Base-by-base conservation (phyloP, 2,113 vertebrate genomes). In the Pluvialis apricaria region DNA sequence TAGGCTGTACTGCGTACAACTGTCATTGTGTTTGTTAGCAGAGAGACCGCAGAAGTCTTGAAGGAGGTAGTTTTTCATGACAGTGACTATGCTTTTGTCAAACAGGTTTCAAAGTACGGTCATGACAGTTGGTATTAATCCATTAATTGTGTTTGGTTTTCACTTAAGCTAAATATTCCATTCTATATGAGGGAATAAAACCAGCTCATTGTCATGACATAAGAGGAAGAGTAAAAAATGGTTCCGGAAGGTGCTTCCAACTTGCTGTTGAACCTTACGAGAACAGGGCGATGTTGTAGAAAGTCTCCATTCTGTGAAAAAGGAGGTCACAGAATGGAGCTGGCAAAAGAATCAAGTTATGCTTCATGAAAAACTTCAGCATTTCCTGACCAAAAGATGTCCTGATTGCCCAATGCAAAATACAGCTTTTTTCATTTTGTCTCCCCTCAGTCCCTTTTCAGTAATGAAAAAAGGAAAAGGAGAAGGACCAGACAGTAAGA, bases 81-180 rank as follows among this genome's bases (percentile, higher is more conserved):
- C 72, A 84, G 45, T 62, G 36, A 69, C 86, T 54, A 11, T 64
- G 51, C 62, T 92, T 94, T 92, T 92, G 77, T 95, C 91, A 87
- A 66, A 66, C 66, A 95, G 54, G 75, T 94, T 94, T 73, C 47
- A 31, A 78, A 70, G 58, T 69, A 15, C 32, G 79, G 31, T 52
- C 52, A 2, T 28, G 75, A 58, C 78, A 82, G 49, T 54, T 82
- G 64, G 28, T 78, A 94, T 80, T 81, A 93, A 83, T 87, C 32
- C 70, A 86, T 94, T 96, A 70, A 72, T 78, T 51, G 25, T 69
- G 49, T 79, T 88, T 93, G 61, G 3, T 84, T 96, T 92, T 84
- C 40, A 64, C 52, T 94, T 78, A 77, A 87, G 58, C 57, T 82
- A 64, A 89, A 60, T 76, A 85, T 62, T 44, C 1, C 2, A 1